Conservation (phyloP, 2,797 vertebrate genomes). For the Falco peregrinus region DNA sequence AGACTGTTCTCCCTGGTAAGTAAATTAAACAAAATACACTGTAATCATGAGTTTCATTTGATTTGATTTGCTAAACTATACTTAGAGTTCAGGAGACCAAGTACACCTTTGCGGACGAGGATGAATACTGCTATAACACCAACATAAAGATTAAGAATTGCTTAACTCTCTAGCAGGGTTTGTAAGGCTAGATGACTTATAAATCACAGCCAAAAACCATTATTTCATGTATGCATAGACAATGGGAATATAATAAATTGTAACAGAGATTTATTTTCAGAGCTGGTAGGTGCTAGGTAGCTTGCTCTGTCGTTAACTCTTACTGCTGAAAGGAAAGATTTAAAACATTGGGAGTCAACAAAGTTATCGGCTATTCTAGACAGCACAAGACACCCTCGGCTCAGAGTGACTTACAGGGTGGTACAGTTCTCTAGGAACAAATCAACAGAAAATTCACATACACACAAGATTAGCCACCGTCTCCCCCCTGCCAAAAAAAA, state of each 20-base stretch:
- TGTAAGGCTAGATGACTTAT: neutral
- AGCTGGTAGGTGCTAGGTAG: neutral
- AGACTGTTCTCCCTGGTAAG: neutral
- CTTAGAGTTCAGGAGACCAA: neutral
- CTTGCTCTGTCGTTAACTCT: neutral
- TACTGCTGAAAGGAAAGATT: neutral
- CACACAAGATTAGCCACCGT: neutral
- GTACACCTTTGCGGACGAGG: fast-evolving
- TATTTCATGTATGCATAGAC: neutral
- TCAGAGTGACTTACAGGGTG: neutral
- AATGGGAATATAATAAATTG: neutral
- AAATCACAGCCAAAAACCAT: neutral
- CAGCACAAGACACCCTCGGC: neutral
- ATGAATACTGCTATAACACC: neutral
- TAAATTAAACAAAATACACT: neutral
- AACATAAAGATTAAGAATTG: neutral
- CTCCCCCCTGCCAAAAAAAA: neutral
- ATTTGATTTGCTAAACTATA: neutral
- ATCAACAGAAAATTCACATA: neutral
- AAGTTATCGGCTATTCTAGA: neutral
- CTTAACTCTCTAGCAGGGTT: neutral
- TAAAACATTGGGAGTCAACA: neutral
- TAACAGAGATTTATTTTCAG: neutral
- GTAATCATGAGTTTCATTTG: neutral
- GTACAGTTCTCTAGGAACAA: neutral